Conservation (phyloP, 2,113 vertebrate genomes). For the Trinectes maculatus region DNA sequence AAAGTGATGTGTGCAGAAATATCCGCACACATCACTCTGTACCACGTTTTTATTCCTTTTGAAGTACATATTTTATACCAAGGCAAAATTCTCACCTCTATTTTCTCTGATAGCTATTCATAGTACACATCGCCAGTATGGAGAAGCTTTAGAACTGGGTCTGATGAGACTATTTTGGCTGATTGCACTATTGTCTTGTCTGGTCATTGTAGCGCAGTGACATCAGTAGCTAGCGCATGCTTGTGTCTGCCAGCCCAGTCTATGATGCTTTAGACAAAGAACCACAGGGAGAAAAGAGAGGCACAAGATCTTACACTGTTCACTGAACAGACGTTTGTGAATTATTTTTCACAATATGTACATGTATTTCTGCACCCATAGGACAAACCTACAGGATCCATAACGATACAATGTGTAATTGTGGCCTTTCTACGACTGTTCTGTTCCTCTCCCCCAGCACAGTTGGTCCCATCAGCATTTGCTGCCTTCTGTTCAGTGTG, state of each 20-base stretch:
- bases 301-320: conserved; percentile 25
- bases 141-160: neutral
- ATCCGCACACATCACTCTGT: conserved; percentile 7
- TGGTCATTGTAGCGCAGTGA: conserved; percentile 19
- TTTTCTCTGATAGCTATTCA: conserved; percentile 22
- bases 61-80: conserved; percentile 18
- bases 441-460: conserved; percentile 23
- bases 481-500: conserved; percentile 48
- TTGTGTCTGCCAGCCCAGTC: conserved; percentile 30
- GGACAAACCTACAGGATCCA: neutral
- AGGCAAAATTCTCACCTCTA: neutral
- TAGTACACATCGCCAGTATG: neutral
- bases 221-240: conserved; percentile 1
- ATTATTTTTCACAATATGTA: neutral
- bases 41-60: conserved; percentile 11
- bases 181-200: conserved; percentile 24
- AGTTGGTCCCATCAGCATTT: conserved; percentile 44
- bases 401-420: neutral
- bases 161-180: conserved; percentile 23
- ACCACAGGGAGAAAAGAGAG: conserved; percentile 5
- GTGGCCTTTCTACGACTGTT: too few relatives aligned
- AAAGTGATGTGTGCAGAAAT: conserved; percentile 6
- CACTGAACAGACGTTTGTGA: conserved; percentile 6
- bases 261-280: conserved; percentile 45
- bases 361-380: conserved; percentile 3